Percentiles rank a stretch among this genome's conserved stretches.
Evolutionary conservation across 2,888 invertebrate genomes (phyloP).

Genomic region (Dicyrtoma fusca): DNA sequence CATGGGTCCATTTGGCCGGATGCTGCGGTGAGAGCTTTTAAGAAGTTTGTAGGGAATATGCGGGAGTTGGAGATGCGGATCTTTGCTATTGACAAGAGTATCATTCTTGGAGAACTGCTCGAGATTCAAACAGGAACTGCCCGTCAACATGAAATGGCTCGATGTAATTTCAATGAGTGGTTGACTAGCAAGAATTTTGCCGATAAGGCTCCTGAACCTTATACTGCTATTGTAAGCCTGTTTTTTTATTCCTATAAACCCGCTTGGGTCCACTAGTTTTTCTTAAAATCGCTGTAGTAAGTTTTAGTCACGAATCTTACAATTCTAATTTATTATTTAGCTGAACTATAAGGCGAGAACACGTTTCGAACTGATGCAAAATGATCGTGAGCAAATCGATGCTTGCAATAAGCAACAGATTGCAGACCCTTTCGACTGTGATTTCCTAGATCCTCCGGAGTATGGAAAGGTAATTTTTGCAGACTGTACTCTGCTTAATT

Average conservation of each 20-base stretch:
- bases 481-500: too few species aligned
- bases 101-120: slow-evolving; percentile 70
- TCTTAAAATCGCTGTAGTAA: neutral
- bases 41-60: slow-evolving; percentile 36
- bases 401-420: slow-evolving; percentile 46
- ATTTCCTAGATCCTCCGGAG: slow-evolving; percentile 42
- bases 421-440: slow-evolving; percentile 42
- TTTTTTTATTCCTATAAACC: too few species aligned
- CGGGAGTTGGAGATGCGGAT: slow-evolving; percentile 60
- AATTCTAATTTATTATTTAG: slow-evolving; percentile 35
- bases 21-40: slow-evolving; percentile 39
- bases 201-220: slow-evolving; percentile 73
- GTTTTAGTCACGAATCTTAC: neutral
- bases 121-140: slow-evolving; percentile 50
- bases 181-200: slow-evolving; percentile 70
- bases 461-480: slow-evolving; percentile 29
- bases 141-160: neutral
- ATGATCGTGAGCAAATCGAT: slow-evolving; percentile 32
- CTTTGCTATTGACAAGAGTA: slow-evolving; percentile 76
- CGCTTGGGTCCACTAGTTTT: neutral
- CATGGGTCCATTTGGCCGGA: slow-evolving; percentile 50
- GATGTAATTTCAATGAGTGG: slow-evolving; percentile 26
- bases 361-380: slow-evolving; percentile 32
- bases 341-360: slow-evolving; percentile 41
- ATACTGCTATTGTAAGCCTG: slow-evolving; percentile 73